Base-by-base conservation (phyloP, 2,888 invertebrate genomes). In the Podabrus alpinus region DNA sequence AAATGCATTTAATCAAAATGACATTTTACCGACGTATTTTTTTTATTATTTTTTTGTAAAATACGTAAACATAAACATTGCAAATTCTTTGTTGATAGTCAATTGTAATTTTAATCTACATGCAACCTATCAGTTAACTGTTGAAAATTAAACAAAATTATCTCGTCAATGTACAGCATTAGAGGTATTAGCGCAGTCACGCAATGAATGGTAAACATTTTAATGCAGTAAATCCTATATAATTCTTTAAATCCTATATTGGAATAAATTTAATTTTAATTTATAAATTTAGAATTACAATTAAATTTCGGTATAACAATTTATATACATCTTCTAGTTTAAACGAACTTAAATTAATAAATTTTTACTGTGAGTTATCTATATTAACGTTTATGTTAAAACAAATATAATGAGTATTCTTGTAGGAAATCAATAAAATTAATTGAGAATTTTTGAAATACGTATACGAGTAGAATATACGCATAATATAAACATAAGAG, bases 111-210 rank as follows among this genome's bases (percentile, higher is more conserved):
- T 21, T 21, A 64, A 64, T 64, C 21, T 64, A 62, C 29, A 70
- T 62, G 62, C 70, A 24, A 60, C 24, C 62, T 62, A 70, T 70
- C 70, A 70, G 70, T 64, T 62, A 70, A 70, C 70, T 64, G 70
- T 60, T 70, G 70, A 70, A 64, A 70, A 70, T 70, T 70, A 70
- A 70, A 62, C 64, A 70, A 70, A 45, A 70, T 70, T 70, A 70
- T 70, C 61, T 16, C 70, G 17, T 25, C 64, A 62, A 70, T 64
- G 62, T 64, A 64, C 21, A 64, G 19, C n/a, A 64, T 64, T 17
- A 64, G 62, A 64, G n/a, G 19, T 64, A 64, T 64, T 17, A 64
- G 62, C 17, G 21, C 21, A 64, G 62, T 64, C 62, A 64, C 62
- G 62, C 62, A 21, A 64, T 64, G 15, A 64, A 64, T 64, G 13